A percentile compares a stretch with the other conserved stretches of the same genome.
These are phyloP conservation scores for Macrostomum cliftonense DNA, from an alignment of 2,888 invertebrate genomes.

Conservation along the genomic window DNA sequence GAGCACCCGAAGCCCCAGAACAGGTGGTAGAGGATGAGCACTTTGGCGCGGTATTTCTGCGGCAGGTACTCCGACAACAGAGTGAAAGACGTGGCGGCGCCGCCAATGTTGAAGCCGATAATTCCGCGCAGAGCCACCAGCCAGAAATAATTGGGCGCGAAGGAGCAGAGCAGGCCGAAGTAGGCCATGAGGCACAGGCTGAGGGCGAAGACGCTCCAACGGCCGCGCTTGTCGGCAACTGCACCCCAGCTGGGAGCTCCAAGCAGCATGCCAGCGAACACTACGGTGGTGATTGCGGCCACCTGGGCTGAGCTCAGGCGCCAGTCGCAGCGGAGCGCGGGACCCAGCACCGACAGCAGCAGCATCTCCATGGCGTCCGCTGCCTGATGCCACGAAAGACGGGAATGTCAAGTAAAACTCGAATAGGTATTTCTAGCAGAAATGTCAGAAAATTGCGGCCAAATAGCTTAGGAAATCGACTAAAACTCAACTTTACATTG, in stretches of 20 bases:
- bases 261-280: constrained; percentile 33
- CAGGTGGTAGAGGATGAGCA: constrained; percentile 19
- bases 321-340: constrained; percentile 33
- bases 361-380: constrained; percentile 37
- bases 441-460: no score
- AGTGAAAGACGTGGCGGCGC: constrained; percentile 22
- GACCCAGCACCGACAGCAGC: constrained; percentile 32
- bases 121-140: constrained; percentile 27
- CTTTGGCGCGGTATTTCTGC: constrained; percentile 7
- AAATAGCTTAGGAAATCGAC: no score
- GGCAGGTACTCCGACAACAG: constrained; percentile 32
- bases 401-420: no score
- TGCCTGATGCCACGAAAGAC: constrained; percentile 18
- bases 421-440: no score
- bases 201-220: constrained; percentile 16
- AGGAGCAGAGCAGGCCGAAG: constrained; percentile 15
- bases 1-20: constrained; percentile 28
- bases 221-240: constrained; percentile 27
- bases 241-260: constrained; percentile 30
- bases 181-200: constrained; percentile 8
- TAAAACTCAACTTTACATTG: no score
- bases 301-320: constrained; percentile 25
- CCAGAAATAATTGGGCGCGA: constrained; percentile 31
- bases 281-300: constrained; percentile 28
- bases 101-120: constrained; percentile 31